Percentiles rank a stretch among this genome's conserved stretches.
phyloP scores from a whole-genome alignment of 2,797 vertebrate genomes.

The Neosilurus hyrtlii region DNA sequence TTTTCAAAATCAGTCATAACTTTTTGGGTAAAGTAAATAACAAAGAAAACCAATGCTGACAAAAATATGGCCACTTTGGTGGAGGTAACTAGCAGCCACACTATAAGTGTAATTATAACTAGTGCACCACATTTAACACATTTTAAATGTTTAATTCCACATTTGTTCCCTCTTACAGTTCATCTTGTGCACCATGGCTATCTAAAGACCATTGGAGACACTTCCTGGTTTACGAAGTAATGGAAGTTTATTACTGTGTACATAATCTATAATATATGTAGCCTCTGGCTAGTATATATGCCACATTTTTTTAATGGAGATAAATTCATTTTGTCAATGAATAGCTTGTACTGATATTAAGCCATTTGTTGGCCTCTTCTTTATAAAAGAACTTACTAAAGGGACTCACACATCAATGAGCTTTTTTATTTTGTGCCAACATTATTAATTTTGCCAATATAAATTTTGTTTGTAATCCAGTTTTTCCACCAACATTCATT shows the following conservation, averaged over 20 bases:
- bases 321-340: not conserved
- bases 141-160: not conserved
- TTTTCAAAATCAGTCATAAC: too few species aligned
- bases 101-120: not conserved
- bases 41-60: too few species aligned
- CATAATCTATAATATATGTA: conserved; percentile 23
- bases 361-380: conserved; percentile 23
- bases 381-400: not conserved
- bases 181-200: conserved; percentile 78
- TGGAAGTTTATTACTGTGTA: conserved; percentile 1
- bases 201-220: conserved; percentile 63
- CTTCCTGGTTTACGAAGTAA: not conserved
- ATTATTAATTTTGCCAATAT: not conserved
- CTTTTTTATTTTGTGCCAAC: conserved; percentile 27
- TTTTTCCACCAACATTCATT: not conserved
- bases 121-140: not conserved
- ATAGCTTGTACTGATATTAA: conserved; percentile 19
- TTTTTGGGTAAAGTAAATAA: too few species aligned
- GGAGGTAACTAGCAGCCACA: too few species aligned
- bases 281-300: conserved; percentile 21
- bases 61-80: too few species aligned
- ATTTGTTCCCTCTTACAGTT: conserved; percentile 69
- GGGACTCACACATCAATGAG: not conserved
- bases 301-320: conserved; percentile 5
- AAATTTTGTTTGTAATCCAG: not conserved